Evolutionary conservation across 1,140 invertebrate genomes (phyloP), one percentile per base, ranked within the genome.

Genomic region (Hyles euphorbiae): DNA sequence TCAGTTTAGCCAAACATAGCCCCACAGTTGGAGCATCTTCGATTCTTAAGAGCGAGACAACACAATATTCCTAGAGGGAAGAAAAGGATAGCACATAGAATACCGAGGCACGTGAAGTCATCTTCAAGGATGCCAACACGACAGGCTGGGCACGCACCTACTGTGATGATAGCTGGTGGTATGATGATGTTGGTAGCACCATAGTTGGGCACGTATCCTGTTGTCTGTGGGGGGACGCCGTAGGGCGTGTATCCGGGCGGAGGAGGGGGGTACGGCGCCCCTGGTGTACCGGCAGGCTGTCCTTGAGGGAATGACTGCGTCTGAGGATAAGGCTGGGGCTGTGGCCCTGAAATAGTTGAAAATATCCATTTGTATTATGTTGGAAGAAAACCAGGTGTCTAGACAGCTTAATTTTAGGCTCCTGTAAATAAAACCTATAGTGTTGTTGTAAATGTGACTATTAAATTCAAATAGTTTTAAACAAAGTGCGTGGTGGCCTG

Each of bases 61-160:
- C 94, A 96, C 1, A 97, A 79, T 62, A 97, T 93, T 52, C 96
- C 96, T 33, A 96, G 48, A 0, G 96, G 96, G 70, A 97, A 97
- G 83, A 95, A 96, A 36, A 96, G 88, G 61, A 97, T 96, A 11
- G 95, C 95, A 87, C 95, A 96, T 9, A 94, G 87, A 12, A 97
- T 90, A 58, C 95, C 96, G 7, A 95, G 87, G 72, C 94, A 95
- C 2, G 95, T 95, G 76, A 93, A 95, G 79, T 96, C 95, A 78
- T 97, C 95, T 88, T 96, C 95, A 36, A 97, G 84, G 36, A 96
- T 91, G 12, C 96, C 96, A 58, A 96, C 94, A 69, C 95, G 90
- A 81, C 96, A 97, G 5, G 94, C 94, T 47, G 96, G 96, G 87
- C 96, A 97, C 8, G 92, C 94, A 3, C 95, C 95, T 8, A 96